These are phyloP conservation scores for Diceros bicornis DNA, from an alignment of 2,797 vertebrate genomes.

Conservation along the genomic window DNA sequence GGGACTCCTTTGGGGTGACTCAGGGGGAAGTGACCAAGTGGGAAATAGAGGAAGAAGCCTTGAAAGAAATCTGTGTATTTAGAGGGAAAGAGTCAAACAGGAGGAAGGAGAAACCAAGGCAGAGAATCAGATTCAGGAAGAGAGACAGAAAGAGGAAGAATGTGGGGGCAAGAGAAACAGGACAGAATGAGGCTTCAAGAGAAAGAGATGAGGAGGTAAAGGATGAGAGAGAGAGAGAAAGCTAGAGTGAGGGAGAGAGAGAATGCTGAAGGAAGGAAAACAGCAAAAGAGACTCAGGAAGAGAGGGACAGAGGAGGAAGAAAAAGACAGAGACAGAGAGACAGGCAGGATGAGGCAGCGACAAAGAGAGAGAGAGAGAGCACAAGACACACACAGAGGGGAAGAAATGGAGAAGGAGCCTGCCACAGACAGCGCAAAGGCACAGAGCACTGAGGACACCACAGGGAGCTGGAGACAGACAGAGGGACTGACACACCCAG, in stretches of 20 bases:
- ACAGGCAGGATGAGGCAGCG: constrained; percentile 71
- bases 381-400: constrained; percentile 29
- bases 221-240: neutral
- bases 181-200: neutral
- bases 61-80: constrained; percentile 65
- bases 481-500: constrained; percentile 72
- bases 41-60: constrained; percentile 62
- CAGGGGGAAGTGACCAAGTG: neutral
- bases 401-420: constrained; percentile 52
- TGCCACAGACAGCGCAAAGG: constrained; percentile 56
- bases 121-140: neutral
- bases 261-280: constrained; percentile 16
- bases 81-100: neutral
- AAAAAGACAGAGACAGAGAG: constrained; percentile 67
- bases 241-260: neutral
- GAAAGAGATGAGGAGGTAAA: neutral
- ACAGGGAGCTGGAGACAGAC: constrained; percentile 55
- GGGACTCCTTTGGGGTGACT: neutral
- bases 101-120: constrained; percentile 50
- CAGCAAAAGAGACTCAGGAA: constrained; percentile 35
- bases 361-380: constrained; percentile 62
- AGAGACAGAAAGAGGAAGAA: neutral
- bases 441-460: constrained; percentile 36
- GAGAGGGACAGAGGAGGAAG: constrained; percentile 51
- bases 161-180: neutral